Evolutionary conservation across 1,140 invertebrate species (phyloP), one percentile per base, ranked within the genome.

Genomic region (Trissolcus basalis): DNA sequence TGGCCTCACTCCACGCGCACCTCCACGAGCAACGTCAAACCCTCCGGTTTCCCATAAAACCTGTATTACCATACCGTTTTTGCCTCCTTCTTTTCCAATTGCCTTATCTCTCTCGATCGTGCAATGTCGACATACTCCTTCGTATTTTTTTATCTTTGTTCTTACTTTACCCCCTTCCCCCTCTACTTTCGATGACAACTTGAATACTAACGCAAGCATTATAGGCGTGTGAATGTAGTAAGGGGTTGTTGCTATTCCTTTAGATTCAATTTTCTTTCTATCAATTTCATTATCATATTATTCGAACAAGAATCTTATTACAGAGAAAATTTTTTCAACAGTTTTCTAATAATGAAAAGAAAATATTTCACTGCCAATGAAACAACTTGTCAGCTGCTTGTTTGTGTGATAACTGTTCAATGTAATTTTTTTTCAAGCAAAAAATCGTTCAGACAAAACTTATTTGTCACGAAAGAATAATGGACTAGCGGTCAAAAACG

Each of bases 131-230:
- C 61, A 47, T 68, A 19, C 48, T 67, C 35, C 45, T 55, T 51
- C 67, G 49, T 39, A 49, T 59, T 49, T 54, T 55, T 32, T 64
- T 47, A 51, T 64, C 70, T 61, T 41, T 67, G 41, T 73, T 55
- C 32, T 78, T 74, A 56, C 73, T 61, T 56, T 71, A 65, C 76
- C 67, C 73, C 60, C 19, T 27, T n/a, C n/a, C 19, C 6, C 19
- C 19, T 27, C 19, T 27, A 75, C 75, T 68, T 65, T 75, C 76
- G 73, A 78, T 82, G 80, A 85, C 82, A 79, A 79, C 78, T 81
- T 85, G 84, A 85, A 86, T 86, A 85, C 79, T 82, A 84, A 85
- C 78, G 71, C 70, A 80, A 79, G 79, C 71, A 84, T 85, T 85
- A 85, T 80, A 72, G 64, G 61, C 73, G 68, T 36, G 35, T 35